Evolutionary conservation across 2,797 vertebrate genomes (phyloP).

Genomic region (Hypotaenidia philippensis): DNA sequence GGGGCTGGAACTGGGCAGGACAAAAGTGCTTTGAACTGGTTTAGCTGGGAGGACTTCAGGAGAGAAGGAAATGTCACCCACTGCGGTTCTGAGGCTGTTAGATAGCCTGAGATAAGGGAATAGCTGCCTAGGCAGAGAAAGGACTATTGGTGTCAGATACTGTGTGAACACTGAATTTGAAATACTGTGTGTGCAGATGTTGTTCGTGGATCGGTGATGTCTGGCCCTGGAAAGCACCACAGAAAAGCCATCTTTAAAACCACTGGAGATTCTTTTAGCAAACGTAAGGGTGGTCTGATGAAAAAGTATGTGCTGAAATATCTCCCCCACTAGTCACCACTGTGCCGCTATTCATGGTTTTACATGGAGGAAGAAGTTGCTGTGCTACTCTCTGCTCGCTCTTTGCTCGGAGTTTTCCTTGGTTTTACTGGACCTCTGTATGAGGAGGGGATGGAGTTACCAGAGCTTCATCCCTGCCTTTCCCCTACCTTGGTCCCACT

Average conservation of each 20-base stretch:
- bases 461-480: background rate
- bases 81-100: background rate
- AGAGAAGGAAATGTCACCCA: background rate
- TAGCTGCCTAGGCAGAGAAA: background rate
- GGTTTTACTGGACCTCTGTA: background rate
- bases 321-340: background rate
- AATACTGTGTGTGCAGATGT: background rate
- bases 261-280: background rate
- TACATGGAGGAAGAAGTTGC: background rate
- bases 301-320: background rate
- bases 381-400: background rate
- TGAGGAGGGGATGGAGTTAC: background rate
- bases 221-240: background rate
- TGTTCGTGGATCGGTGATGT: background rate
- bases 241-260: background rate
- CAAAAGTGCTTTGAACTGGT: background rate
- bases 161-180: background rate
- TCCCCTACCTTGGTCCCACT: background rate
- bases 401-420: background rate
- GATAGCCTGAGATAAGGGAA: background rate
- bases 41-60: background rate
- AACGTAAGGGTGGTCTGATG: background rate
- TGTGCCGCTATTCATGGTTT: background rate
- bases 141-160: fast-evolving
- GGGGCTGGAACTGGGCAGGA: background rate